A percentile compares a stretch with the other conserved stretches of the same genome.
phyloP scores from a whole-genome alignment of 2,797 vertebrate species.

The Thripadectes ignobilis region DNA sequence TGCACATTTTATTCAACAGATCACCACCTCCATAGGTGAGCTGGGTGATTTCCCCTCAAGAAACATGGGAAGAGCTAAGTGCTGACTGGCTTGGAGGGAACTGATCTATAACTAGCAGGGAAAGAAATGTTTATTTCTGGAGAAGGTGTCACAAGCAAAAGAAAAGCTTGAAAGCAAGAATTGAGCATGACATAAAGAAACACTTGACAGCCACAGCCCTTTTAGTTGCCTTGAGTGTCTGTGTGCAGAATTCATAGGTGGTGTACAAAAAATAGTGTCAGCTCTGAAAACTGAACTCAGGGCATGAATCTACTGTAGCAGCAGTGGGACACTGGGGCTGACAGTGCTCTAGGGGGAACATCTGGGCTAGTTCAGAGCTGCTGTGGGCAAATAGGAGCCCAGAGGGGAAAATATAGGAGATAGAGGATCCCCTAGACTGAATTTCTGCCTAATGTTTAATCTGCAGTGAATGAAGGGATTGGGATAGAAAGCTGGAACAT shows the following conservation, averaged over 20 bases:
- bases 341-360: not conserved
- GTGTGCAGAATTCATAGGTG: constrained; percentile 2
- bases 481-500: not conserved
- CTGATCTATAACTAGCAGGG: not conserved
- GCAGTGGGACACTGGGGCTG: not conserved
- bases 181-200: not conserved
- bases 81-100: not conserved
- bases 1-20: not conserved
- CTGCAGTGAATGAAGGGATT: not conserved
- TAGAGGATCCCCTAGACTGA: not conserved
- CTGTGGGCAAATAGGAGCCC: not conserved
- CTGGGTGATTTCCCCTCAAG: not conserved
- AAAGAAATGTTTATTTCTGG: constrained; percentile 5
- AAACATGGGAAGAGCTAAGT: not conserved
- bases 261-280: not conserved
- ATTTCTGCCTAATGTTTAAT: not conserved
- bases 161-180: not conserved
- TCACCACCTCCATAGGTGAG: not conserved
- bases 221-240: not conserved
- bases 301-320: not conserved
- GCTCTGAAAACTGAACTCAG: not conserved
- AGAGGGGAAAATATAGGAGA: not conserved
- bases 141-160: not conserved
- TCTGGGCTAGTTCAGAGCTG: not conserved
- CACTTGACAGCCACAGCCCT: not conserved